Evolutionary conservation across 2,888 invertebrate genomes (phyloP).

Genomic region (Alitta virens): DNA sequence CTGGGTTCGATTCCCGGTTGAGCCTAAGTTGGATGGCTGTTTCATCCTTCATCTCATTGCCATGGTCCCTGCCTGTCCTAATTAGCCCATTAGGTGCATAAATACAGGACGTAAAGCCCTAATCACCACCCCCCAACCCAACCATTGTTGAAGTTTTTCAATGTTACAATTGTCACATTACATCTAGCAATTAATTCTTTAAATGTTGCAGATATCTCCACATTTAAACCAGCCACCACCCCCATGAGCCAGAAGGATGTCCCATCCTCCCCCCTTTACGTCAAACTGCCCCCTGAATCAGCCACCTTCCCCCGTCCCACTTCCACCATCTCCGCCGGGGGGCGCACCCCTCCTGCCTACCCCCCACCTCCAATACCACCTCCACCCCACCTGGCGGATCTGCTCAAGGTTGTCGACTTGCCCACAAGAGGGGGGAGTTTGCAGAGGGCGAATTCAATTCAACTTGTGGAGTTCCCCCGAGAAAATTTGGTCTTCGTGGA

Average conservation of each 20-base stretch:
- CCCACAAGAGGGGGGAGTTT: neutral
- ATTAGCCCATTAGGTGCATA: too few relatives aligned
- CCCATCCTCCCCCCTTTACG: conserved; percentile 10
- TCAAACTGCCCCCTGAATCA: conserved; percentile 15
- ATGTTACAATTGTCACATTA: too few relatives aligned
- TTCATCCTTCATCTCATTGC: too few relatives aligned
- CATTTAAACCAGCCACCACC: too few relatives aligned
- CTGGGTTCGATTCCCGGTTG: too few relatives aligned
- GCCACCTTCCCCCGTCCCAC: neutral
- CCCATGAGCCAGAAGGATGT: neutral
- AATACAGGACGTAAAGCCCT: too few relatives aligned
- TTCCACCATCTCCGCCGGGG: conserved; percentile 1
- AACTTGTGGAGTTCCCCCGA: conserved; percentile 73
- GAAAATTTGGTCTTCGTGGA: conserved; percentile 81
- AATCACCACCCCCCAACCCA: too few relatives aligned
- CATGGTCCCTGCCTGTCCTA: too few relatives aligned
- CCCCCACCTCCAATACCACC: conserved; percentile 16
- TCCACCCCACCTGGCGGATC: conserved; percentile 9
- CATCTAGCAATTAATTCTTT: too few relatives aligned
- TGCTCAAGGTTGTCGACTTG: conserved; percentile 9
- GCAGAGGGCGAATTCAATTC: neutral
- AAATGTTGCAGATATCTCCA: too few relatives aligned
- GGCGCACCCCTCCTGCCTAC: conserved; percentile 1
- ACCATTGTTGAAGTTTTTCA: too few relatives aligned
- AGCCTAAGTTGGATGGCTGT: too few relatives aligned